Conservation (phyloP, 2,113 vertebrate genomes). For the Muscicapa adusta region DNA sequence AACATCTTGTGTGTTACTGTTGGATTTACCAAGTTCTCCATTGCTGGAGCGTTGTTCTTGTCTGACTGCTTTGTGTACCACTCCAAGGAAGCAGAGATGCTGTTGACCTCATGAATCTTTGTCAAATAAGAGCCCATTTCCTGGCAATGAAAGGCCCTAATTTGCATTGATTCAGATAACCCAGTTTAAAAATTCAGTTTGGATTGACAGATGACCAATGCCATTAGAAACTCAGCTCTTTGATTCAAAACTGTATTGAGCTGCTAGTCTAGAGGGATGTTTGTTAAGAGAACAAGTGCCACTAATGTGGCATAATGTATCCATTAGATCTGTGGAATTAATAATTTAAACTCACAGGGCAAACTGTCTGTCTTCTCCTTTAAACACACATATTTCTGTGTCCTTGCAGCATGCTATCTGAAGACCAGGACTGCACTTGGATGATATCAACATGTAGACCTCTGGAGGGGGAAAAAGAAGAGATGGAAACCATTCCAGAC, state of each 20-base stretch:
- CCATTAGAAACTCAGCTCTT: conserved; percentile 26
- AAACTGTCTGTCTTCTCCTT: conserved; percentile 1
- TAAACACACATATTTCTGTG: conserved; percentile 35
- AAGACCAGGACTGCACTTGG: background rate
- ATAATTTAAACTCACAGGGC: conserved; percentile 55
- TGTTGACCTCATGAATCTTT: background rate
- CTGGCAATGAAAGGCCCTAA: background rate
- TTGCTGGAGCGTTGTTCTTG: background rate
- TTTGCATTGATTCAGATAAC: conserved; percentile 30
- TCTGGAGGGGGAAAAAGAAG: background rate
- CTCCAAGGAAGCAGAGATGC: background rate
- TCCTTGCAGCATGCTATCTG: conserved; percentile 58
- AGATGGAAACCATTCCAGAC: conserved; percentile 59
- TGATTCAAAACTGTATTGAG: conserved; percentile 38
- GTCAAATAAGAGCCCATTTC: conserved; percentile 16
- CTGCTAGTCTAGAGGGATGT: conserved; percentile 39
- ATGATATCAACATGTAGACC: conserved; percentile 23
- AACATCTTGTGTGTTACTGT: accelerated
- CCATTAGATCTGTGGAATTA: conserved; percentile 58
- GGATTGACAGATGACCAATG: conserved; percentile 20
- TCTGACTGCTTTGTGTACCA: background rate
- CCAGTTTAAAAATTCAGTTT: conserved; percentile 39
- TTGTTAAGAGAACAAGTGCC: conserved; percentile 51
- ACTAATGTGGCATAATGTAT: conserved; percentile 59
- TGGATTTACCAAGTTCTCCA: background rate